Conservation (phyloP, 2,888 invertebrate species). For the Scaptomyza tumidula region DNA sequence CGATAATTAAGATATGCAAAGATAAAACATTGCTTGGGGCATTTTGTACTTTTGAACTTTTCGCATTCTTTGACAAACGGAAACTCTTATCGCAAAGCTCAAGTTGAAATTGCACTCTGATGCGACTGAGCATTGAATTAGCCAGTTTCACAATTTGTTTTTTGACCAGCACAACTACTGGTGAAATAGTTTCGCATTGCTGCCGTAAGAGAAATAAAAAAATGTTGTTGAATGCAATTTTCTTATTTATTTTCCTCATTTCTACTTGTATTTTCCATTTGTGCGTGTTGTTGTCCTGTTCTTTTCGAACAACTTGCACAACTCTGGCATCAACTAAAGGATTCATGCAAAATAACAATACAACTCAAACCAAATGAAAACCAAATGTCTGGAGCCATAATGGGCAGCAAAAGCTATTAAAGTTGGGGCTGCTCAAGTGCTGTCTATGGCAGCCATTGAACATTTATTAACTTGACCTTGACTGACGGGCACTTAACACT, state of each 20-base stretch:
- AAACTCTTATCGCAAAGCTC: conserved; percentile 26
- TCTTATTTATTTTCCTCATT: conserved; percentile 19
- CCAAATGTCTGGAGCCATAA: too few relatives aligned
- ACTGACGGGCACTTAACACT: conserved; percentile 1
- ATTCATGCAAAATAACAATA: conserved; percentile 37
- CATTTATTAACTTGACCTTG: conserved; percentile 46
- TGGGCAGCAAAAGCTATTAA: conserved; percentile 12
- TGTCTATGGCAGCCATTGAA: conserved; percentile 34
- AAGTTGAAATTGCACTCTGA: conserved; percentile 37
- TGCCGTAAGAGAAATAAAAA: conserved; percentile 14
- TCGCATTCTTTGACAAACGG: conserved; percentile 13
- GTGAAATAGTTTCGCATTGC: conserved; percentile 36
- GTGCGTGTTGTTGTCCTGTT: not conserved
- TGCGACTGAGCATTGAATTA: conserved; percentile 37
- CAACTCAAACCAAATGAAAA: not conserved
- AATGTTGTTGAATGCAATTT: conserved; percentile 47
- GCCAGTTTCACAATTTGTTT: conserved; percentile 40
- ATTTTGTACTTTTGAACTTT: conserved; percentile 1
- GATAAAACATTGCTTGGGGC: conserved; percentile 20
- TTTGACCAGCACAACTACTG: not conserved
- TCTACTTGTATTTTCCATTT: conserved; percentile 16
- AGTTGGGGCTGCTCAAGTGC: conserved; percentile 11
- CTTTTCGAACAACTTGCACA: not conserved
- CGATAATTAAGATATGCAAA: conserved; percentile 30
- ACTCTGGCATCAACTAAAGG: not conserved